These are phyloP conservation scores for Micromys minutus DNA, from an alignment of 2,113 vertebrate genomes.

Conservation along the genomic window DNA sequence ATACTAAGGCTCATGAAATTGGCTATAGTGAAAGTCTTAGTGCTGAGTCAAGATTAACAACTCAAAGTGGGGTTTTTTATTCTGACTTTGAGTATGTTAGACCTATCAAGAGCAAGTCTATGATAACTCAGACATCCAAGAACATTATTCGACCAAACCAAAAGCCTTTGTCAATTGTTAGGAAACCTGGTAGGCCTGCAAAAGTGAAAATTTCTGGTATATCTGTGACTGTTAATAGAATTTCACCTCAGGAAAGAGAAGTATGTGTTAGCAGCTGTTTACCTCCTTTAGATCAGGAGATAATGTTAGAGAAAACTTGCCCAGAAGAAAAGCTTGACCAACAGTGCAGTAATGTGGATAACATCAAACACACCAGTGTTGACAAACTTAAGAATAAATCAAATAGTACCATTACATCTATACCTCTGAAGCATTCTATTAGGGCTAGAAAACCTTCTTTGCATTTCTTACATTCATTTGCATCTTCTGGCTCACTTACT, in stretches of 20 bases:
- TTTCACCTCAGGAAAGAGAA: slow-evolving; percentile 93
- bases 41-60: slow-evolving; percentile 74
- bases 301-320: slow-evolving; percentile 73
- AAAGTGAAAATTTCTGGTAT: slow-evolving; percentile 98
- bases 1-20: slow-evolving; percentile 73
- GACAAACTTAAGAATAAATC: slow-evolving; percentile 68
- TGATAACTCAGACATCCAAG: slow-evolving; percentile 84
- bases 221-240: slow-evolving; percentile 92
- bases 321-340: slow-evolving; percentile 72
- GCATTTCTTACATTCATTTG: slow-evolving; percentile 91
- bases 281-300: slow-evolving; percentile 83
- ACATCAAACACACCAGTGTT: slow-evolving; percentile 60
- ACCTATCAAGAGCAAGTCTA: slow-evolving; percentile 87
- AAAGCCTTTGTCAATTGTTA: slow-evolving; percentile 85
- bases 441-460: slow-evolving; percentile 92
- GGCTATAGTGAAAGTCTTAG: slow-evolving; percentile 77
- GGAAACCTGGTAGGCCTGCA: slow-evolving; percentile 94
- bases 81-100: slow-evolving; percentile 86
- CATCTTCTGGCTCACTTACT: slow-evolving; percentile 90
- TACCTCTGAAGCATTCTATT: slow-evolving; percentile 89
- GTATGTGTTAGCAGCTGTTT: slow-evolving; percentile 90
- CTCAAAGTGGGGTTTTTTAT: slow-evolving; percentile 76
- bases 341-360: slow-evolving; percentile 62
- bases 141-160: slow-evolving; percentile 87
- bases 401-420: slow-evolving; percentile 22